Conservation (phyloP, 37 sponge, comb jelly and placozoan genomes). For the Chondrilla cf. caribensis region DNA sequence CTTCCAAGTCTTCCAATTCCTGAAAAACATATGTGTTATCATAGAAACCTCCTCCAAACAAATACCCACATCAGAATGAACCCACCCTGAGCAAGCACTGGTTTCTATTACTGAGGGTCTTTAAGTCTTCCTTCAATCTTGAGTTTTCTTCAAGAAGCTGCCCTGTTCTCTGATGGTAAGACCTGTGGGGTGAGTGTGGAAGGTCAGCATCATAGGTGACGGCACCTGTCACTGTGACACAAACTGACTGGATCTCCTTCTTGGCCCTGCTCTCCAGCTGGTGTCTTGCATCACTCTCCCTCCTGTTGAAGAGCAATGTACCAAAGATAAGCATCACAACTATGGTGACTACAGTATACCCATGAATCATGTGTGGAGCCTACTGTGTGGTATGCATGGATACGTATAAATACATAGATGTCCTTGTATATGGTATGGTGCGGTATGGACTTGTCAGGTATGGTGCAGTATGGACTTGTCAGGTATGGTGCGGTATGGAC, state of each 20-base stretch:
- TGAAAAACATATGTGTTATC: too few species aligned
- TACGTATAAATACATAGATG: too few species aligned
- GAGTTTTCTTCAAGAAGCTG: conserved; percentile 13
- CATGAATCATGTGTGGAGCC: too few species aligned
- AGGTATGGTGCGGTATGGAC: too few species aligned
- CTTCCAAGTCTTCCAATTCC: conserved; percentile 23
- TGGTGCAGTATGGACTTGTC: too few species aligned
- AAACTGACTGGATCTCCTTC: conserved; percentile 25
- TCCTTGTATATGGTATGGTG: too few species aligned
- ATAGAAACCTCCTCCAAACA: too few species aligned
- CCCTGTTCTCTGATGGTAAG: not conserved
- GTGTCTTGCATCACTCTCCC: conserved; percentile 13
- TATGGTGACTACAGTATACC: too few species aligned
- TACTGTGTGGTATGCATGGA: too few species aligned
- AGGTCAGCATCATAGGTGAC: not conserved
- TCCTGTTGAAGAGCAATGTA: not conserved
- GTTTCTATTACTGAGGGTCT: not conserved
- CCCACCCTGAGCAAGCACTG: conserved; percentile 2
- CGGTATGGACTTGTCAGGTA: too few species aligned
- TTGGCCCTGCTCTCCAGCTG: conserved; percentile 14
- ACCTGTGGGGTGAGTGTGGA: not conserved
- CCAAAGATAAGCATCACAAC: too few species aligned
- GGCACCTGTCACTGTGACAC: not conserved
- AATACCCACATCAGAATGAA: too few species aligned
- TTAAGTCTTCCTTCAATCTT: conserved; percentile 7